Evolutionary conservation across 2,797 vertebrate genomes (phyloP).

Genomic region (Enoplosus armatus): DNA sequence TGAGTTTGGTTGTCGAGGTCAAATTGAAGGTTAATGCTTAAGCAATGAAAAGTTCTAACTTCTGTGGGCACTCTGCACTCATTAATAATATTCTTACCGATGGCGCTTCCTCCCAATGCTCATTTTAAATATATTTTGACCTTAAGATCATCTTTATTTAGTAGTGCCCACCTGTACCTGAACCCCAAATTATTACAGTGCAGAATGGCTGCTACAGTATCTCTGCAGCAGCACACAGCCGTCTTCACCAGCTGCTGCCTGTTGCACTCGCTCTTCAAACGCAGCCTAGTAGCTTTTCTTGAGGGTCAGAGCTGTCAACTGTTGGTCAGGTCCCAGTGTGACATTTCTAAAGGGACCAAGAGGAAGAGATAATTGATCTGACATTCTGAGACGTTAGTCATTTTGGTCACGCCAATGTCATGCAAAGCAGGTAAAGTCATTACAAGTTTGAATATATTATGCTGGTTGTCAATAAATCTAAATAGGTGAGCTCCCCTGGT

Average conservation of each 20-base stretch:
- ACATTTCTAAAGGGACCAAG: slow-evolving; percentile 26
- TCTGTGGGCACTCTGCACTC: not conserved
- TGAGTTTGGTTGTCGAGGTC: not conserved
- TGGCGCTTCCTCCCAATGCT: no score
- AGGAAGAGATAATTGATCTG: slow-evolving; percentile 15
- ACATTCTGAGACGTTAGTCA: slow-evolving; percentile 13
- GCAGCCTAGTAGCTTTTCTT: no score
- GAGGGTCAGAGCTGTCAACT: slow-evolving; percentile 15
- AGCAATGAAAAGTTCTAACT: slow-evolving; percentile 1
- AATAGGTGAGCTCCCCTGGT: not conserved
- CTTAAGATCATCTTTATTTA: not conserved
- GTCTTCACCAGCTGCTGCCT: not conserved
- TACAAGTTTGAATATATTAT: not conserved
- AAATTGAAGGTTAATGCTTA: not conserved
- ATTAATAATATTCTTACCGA: not conserved
- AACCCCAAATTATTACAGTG: not conserved
- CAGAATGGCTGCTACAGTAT: not conserved
- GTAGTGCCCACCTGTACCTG: not conserved
- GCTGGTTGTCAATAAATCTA: not conserved
- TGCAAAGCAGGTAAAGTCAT: not conserved
- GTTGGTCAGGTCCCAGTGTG: slow-evolving; percentile 16
- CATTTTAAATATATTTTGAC: not conserved
- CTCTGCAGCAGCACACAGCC: not conserved
- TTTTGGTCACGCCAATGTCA: slow-evolving; percentile 12
- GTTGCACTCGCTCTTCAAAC: no score